Conservation (phyloP, 1,140 invertebrate species). For the Adoxophyes honmai region DNA sequence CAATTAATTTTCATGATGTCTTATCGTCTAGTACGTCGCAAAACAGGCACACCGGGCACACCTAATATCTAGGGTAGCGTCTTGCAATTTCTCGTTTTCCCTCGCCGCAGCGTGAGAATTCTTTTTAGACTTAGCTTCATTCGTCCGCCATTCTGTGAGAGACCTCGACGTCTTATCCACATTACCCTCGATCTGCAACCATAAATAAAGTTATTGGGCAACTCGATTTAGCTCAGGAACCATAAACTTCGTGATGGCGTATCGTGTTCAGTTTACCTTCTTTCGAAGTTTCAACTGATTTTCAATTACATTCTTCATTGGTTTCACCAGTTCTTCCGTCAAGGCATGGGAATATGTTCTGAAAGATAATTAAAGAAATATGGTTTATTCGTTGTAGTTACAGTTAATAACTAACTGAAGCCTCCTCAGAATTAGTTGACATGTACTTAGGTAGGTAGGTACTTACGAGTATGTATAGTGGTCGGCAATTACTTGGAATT, state of each 20-base stretch:
- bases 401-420: too few relatives aligned
- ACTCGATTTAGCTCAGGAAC: not conserved
- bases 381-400: too few relatives aligned
- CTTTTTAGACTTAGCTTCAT: conserved; percentile 92
- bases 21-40: conserved; percentile 51
- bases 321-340: conserved; percentile 93
- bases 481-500: too few relatives aligned
- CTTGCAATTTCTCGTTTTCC: conserved; percentile 93
- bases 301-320: conserved; percentile 85
- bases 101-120: conserved; percentile 88
- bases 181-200: conserved; percentile 82
- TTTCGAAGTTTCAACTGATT: conserved; percentile 87
- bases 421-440: too few relatives aligned
- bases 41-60: conserved; percentile 51
- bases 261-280: conserved; percentile 70
- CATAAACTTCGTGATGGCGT: not conserved
- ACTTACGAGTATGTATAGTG: too few relatives aligned
- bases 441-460: too few relatives aligned
- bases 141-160: conserved; percentile 89
- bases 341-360: conserved; percentile 87
- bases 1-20: conserved; percentile 39
- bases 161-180: conserved; percentile 92
- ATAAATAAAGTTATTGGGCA: not conserved
- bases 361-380: conserved; percentile 32
- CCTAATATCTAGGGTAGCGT: conserved; percentile 79